Percentiles rank a stretch among this genome's conserved stretches.
Evolutionary conservation across 2,888 invertebrate genomes (phyloP).

Genomic region (Xylota sylvarum): DNA sequence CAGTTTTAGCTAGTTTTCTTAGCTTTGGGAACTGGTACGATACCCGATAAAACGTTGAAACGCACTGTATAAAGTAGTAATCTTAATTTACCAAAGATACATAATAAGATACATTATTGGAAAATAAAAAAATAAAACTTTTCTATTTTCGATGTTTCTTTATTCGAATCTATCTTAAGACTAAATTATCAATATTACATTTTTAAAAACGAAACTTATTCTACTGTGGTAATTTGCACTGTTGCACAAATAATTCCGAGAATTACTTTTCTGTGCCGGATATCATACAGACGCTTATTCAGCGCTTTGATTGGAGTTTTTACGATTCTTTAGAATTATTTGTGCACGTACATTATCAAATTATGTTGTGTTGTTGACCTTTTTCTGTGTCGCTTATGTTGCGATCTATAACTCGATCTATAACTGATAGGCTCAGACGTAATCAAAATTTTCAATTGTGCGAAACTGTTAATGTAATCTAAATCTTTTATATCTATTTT

Average conservation of each 20-base stretch:
- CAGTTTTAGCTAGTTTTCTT: too few relatives aligned
- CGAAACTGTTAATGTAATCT: slow-evolving; percentile 33
- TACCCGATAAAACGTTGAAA: too few relatives aligned
- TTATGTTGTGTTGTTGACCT: not conserved
- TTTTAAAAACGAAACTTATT: not conserved
- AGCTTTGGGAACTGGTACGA: too few relatives aligned
- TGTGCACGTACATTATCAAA: not conserved
- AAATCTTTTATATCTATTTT: not conserved
- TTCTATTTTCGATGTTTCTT: not conserved
- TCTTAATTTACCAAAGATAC: too few relatives aligned
- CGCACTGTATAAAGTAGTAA: too few relatives aligned
- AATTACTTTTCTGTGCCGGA: not conserved
- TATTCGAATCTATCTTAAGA: not conserved
- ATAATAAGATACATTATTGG: too few relatives aligned
- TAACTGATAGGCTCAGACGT: too few relatives aligned
- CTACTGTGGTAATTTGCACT: not conserved
- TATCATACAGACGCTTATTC: not conserved
- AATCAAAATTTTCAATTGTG: slow-evolving; percentile 13
- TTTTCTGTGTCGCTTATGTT: not conserved
- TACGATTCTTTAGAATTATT: not conserved
- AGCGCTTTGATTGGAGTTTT: not conserved
- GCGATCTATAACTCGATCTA: too few relatives aligned
- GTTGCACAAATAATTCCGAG: not conserved
- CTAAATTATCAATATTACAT: not conserved
- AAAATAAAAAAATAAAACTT: too few relatives aligned